phyloP scores from a whole-genome alignment of 2,113 vertebrate genomes.

The Ifrita kowaldi region DNA sequence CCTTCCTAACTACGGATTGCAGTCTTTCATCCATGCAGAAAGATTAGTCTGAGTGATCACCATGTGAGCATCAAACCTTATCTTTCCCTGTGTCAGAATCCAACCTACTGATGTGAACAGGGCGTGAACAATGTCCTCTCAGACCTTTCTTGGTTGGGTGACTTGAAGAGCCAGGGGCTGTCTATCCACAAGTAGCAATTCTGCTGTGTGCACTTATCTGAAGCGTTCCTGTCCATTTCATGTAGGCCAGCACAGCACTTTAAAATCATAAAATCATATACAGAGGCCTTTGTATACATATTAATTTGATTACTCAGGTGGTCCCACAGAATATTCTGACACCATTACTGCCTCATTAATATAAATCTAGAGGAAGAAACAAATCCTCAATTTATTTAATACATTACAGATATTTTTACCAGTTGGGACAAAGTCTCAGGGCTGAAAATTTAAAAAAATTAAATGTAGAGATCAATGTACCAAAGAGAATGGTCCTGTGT shows the following conservation, averaged over 20 bases:
- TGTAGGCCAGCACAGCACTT: neutral
- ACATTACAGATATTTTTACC: neutral
- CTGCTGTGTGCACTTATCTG: neutral
- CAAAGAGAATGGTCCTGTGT: neutral
- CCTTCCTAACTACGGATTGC: neutral
- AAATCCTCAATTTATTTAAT: neutral
- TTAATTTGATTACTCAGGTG: neutral
- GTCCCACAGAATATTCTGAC: neutral
- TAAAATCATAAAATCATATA: neutral
- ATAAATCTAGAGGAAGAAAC: neutral
- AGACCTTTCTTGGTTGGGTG: neutral
- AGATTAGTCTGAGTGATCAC: neutral
- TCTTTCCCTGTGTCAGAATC: neutral
- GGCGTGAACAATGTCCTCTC: neutral
- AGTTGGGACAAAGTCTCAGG: neutral
- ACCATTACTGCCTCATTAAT: neutral
- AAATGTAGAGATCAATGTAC: neutral
- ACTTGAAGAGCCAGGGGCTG: neutral
- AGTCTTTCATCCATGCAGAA: neutral
- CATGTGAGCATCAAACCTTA: neutral
- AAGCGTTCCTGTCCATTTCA: neutral
- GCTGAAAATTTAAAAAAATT: neutral
- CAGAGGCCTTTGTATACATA: neutral
- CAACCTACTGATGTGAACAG: neutral
- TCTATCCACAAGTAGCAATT: neutral